These are phyloP conservation scores for Deroptyus accipitrinus DNA, from an alignment of 2,113 vertebrate genomes.

Conservation along the genomic window DNA sequence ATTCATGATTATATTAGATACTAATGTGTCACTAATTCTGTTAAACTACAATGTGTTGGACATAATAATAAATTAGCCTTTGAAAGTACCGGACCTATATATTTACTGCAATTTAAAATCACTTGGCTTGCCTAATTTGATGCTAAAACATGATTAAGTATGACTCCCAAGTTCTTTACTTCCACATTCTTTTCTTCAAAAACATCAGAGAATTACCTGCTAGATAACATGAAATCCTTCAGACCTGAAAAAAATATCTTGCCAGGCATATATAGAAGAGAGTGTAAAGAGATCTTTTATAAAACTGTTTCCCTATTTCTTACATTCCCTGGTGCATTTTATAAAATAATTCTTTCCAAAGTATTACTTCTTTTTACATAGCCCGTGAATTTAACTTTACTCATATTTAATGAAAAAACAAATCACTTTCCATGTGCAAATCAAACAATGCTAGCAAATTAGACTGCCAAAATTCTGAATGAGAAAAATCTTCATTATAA, in stretches of 20 bases:
- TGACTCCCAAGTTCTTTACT: background rate
- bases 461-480: background rate
- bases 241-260: background rate
- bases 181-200: background rate
- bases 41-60: background rate
- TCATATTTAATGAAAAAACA: background rate
- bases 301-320: background rate
- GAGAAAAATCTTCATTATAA: background rate
- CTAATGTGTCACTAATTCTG: background rate
- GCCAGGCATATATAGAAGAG: background rate
- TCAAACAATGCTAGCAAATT: background rate
- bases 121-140: background rate
- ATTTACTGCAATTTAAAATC: background rate
- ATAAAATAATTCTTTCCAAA: constrained; percentile 4
- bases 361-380: background rate
- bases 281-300: background rate
- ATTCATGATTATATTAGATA: background rate
- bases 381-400: background rate
- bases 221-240: background rate
- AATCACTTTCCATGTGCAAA: background rate
- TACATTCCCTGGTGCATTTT: background rate
- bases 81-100: background rate
- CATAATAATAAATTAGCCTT: background rate
- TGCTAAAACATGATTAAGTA: background rate
- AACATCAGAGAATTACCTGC: background rate